Evolutionary conservation across 2,888 invertebrate species (phyloP), one percentile per base, ranked within the genome.

Genomic region (Platycheirus albimanus): DNA sequence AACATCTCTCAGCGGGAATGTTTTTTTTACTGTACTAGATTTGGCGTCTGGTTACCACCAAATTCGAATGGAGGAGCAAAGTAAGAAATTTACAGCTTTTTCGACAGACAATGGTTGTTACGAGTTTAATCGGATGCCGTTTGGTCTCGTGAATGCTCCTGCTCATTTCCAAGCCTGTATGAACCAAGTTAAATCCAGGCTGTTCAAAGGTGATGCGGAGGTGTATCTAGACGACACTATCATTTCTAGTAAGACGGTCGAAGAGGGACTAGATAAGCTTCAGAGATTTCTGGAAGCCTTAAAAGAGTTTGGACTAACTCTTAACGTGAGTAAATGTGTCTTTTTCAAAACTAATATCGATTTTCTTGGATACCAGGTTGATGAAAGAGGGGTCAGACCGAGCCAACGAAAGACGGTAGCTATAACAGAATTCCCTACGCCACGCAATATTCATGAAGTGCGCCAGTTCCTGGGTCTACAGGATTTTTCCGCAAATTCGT

Each of bases 11-110:
- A 3, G 63, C 1, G 74, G 69, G 24, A 71, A 74, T 41, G 28
- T 10, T 15, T 67, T 52, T 10, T 74, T 69, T 30, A 54, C 64
- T 11, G 15, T 20, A 8, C 33, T 74, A 19, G 80, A 80, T 43
- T 36, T 80, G 5, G 43, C 33, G 1, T 49, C 54, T 0, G 71
- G n/a, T n/a, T n/a, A n/a, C n/a, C n/a, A n/a, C n/a, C n/a, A n/a
- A n/a, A n/a, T n/a, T n/a, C n/a, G n/a, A n/a, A n/a, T n/a, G n/a
- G n/a, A n/a, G n/a, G n/a, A n/a, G n/a, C n/a, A n/a, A n/a, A n/a
- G n/a, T n/a, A n/a, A n/a, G n/a, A n/a, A n/a, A n/a, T n/a, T n/a
- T n/a, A n/a, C n/a, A n/a, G n/a, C n/a, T n/a, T n/a, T n/a, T n/a
- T n/a, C n/a, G n/a, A n/a, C n/a, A n/a, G n/a, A n/a, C n/a, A n/a